A percentile compares a stretch with the other conserved stretches of the same genome.
Evolutionary conservation across 1,140 invertebrate species (phyloP).

Genomic region (Battus philenor): DNA sequence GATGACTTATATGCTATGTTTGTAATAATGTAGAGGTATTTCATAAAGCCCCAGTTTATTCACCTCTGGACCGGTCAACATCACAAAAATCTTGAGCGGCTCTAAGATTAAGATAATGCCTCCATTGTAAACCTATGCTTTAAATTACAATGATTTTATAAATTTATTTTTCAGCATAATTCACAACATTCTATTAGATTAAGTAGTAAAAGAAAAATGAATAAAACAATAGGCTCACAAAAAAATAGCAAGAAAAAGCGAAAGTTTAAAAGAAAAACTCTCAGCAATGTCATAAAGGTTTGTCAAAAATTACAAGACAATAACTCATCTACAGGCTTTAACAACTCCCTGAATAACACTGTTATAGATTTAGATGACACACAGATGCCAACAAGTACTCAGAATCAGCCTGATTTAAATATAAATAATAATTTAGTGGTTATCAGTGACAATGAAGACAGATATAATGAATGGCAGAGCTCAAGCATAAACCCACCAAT

Average conservation of each 20-base stretch:
- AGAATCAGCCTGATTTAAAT: too few relatives aligned
- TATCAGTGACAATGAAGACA: slow-evolving; percentile 10
- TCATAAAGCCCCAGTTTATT: not conserved
- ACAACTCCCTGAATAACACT: not conserved
- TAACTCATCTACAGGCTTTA: not conserved
- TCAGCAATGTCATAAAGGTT: slow-evolving; percentile 1
- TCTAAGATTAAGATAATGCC: too few relatives aligned
- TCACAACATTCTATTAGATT: not conserved
- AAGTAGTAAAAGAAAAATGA: slow-evolving; percentile 1
- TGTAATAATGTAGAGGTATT: not conserved
- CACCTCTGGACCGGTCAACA: not conserved
- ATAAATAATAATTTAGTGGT: slow-evolving; percentile 1
- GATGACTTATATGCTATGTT: not conserved
- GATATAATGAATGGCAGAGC: not conserved
- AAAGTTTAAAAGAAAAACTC: not conserved
- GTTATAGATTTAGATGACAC: slow-evolving; percentile 8
- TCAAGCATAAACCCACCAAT: slow-evolving; percentile 17
- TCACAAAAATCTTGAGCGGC: not conserved
- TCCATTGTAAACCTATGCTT: not conserved
- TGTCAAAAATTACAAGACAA: slow-evolving; percentile 3
- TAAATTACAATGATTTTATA: not conserved
- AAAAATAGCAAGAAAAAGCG: not conserved
- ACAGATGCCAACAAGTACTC: not conserved
- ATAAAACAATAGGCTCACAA: slow-evolving; percentile 1
- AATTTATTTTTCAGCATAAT: slow-evolving; percentile 3